These are phyloP conservation scores for Holothuria glaberrima DNA, from an alignment of 35 echinoderm and acorn worm genomes.

Conservation along the genomic window DNA sequence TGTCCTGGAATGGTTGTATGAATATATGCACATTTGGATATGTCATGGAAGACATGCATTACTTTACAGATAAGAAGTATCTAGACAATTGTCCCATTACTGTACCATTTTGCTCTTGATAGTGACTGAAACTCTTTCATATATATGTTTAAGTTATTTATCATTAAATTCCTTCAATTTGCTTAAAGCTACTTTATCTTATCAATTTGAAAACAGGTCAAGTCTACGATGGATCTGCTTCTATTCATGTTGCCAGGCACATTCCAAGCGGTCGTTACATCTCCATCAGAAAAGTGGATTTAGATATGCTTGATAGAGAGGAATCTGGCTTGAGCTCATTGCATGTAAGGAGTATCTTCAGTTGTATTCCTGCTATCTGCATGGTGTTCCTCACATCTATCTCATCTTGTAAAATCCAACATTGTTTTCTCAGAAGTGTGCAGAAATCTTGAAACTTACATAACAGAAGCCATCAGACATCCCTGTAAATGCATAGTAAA, in stretches of 20 bases:
- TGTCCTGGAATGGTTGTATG: too few relatives aligned
- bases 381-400: too few relatives aligned
- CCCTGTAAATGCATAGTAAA: too few relatives aligned
- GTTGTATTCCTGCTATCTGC: too few relatives aligned
- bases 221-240: conserved; percentile 55
- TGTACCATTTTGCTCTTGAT: neutral
- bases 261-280: conserved; percentile 32
- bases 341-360: conserved; percentile 21
- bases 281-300: conserved; percentile 55
- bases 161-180: neutral
- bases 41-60: too few relatives aligned
- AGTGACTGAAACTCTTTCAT: neutral
- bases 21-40: too few relatives aligned
- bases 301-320: conserved; percentile 54
- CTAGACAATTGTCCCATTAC: too few relatives aligned
- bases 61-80: too few relatives aligned
- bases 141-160: neutral
- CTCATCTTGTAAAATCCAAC: too few relatives aligned
- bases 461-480: too few relatives aligned
- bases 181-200: neutral
- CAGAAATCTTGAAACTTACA: too few relatives aligned
- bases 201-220: conserved; percentile 6
- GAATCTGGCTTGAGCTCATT: conserved; percentile 39
- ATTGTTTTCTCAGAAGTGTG: too few relatives aligned
- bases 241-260: conserved; percentile 52